phyloP scores from a whole-genome alignment of 2,888 invertebrate species.

The Siphlonurus alternatus region DNA sequence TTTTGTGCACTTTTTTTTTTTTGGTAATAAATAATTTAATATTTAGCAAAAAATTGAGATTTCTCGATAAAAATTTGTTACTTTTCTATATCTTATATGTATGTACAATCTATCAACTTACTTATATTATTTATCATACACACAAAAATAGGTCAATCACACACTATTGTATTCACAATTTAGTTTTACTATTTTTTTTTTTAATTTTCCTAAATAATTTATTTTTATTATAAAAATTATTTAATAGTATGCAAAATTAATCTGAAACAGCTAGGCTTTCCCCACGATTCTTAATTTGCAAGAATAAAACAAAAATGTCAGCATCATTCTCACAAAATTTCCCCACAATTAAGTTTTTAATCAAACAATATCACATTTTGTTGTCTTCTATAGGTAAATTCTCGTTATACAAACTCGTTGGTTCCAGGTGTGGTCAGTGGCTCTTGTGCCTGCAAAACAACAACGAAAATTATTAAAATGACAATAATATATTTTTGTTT shows the following conservation, averaged over 20 bases:
- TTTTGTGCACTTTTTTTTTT: too few relatives aligned
- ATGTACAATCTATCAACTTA: too few relatives aligned
- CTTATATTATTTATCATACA: too few relatives aligned
- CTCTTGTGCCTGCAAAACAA: conserved; percentile 56
- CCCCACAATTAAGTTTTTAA: background rate
- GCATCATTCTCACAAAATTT: too few relatives aligned
- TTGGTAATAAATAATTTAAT: too few relatives aligned
- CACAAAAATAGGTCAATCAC: too few relatives aligned
- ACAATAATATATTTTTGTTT: conserved; percentile 6
- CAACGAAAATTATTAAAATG: conserved; percentile 19
- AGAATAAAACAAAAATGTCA: background rate
- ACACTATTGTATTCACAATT: too few relatives aligned
- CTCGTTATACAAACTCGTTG: conserved; percentile 70
- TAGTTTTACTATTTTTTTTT: background rate
- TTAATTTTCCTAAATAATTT: background rate
- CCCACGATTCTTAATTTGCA: background rate
- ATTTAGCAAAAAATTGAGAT: too few relatives aligned
- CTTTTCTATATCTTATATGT: too few relatives aligned
- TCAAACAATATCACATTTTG: conserved; percentile 2
- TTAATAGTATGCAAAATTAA: background rate
- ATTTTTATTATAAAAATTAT: background rate
- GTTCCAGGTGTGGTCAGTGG: conserved; percentile 64
- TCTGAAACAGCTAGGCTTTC: background rate
- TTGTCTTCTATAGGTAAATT: conserved; percentile 71
- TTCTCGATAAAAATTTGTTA: too few relatives aligned